Percentiles rank a stretch among this genome's conserved stretches.
These are phyloP conservation scores for Benthosema pterotum DNA, from an alignment of 2,797 vertebrate species.

Conservation along the genomic window DNA sequence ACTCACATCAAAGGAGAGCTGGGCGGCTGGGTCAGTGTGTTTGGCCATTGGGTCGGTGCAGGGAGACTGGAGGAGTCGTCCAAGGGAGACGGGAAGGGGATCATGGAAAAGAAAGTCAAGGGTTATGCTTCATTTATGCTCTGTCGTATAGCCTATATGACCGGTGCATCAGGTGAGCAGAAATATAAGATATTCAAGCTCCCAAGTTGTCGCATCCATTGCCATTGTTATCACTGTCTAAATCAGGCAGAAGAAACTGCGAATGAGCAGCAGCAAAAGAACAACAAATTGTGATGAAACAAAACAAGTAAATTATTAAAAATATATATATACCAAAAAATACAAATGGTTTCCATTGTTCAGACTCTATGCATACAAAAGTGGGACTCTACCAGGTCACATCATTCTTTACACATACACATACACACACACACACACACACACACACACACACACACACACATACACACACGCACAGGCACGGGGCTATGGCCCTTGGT, in stretches of 20 bases:
- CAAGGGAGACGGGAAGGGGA: slow-evolving; percentile 29
- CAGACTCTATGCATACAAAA: neutral
- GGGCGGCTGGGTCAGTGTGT: slow-evolving; percentile 75
- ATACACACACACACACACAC: no score
- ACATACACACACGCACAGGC: slow-evolving; percentile 3
- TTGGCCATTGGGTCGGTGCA: slow-evolving; percentile 66
- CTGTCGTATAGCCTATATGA: no score
- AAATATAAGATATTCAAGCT: no score
- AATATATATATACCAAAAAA: no score
- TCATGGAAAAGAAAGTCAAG: slow-evolving; percentile 50
- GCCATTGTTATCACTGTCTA: no score
- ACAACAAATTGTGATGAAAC: slow-evolving; percentile 13
- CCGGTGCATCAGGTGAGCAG: no score
- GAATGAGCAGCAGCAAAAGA: slow-evolving; percentile 43
- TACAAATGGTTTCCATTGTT: slow-evolving; percentile 9
- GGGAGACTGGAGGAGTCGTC: slow-evolving; percentile 46
- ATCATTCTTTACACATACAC: neutral
- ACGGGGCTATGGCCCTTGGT: neutral
- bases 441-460: no score
- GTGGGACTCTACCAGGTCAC: neutral
- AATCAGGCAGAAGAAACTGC: slow-evolving; percentile 26
- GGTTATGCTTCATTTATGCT: slow-evolving; percentile 17
- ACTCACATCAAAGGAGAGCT: slow-evolving; percentile 83
- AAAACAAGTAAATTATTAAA: slow-evolving; percentile 4
- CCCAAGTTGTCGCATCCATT: no score